Evolutionary conservation across 1,140 invertebrate species (phyloP).

Genomic region (Drosophila ananassae): DNA sequence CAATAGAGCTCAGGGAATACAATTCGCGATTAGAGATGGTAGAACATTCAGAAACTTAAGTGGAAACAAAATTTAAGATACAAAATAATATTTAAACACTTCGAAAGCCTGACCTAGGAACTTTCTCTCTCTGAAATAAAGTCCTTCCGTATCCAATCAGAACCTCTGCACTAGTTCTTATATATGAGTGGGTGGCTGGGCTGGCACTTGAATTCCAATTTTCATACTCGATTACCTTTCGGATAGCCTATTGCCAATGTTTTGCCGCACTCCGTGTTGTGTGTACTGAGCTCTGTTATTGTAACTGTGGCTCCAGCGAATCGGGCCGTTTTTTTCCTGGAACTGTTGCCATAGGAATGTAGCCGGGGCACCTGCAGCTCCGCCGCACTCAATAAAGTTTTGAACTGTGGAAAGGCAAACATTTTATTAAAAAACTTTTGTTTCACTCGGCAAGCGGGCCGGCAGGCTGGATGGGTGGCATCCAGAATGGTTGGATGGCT

Average conservation of each 20-base stretch:
- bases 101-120: too few species aligned
- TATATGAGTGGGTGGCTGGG: slow-evolving; percentile 1
- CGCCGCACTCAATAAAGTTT: slow-evolving; percentile 54
- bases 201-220: slow-evolving; percentile 71
- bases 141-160: neutral
- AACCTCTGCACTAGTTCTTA: neutral
- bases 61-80: neutral
- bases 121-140: too few species aligned
- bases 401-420: slow-evolving; percentile 72
- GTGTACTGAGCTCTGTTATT: slow-evolving; percentile 39
- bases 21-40: neutral
- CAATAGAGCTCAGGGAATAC: neutral
- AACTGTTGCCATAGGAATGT: neutral
- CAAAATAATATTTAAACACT: too few species aligned
- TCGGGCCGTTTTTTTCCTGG: slow-evolving; percentile 13
- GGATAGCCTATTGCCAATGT: slow-evolving; percentile 48
- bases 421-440: slow-evolving; percentile 83
- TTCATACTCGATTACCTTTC: slow-evolving; percentile 80
- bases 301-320: slow-evolving; percentile 26
- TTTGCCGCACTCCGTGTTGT: slow-evolving; percentile 8
- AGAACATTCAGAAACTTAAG: neutral
- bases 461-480: neutral
- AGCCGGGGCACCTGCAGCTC: slow-evolving; percentile 25
- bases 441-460: slow-evolving; percentile 55
- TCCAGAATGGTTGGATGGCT: neutral